A percentile compares a stretch with the other conserved stretches of the same genome.
These are phyloP conservation scores for Actinemys pallida DNA, from an alignment of 2,113 vertebrate species.

Conservation along the genomic window DNA sequence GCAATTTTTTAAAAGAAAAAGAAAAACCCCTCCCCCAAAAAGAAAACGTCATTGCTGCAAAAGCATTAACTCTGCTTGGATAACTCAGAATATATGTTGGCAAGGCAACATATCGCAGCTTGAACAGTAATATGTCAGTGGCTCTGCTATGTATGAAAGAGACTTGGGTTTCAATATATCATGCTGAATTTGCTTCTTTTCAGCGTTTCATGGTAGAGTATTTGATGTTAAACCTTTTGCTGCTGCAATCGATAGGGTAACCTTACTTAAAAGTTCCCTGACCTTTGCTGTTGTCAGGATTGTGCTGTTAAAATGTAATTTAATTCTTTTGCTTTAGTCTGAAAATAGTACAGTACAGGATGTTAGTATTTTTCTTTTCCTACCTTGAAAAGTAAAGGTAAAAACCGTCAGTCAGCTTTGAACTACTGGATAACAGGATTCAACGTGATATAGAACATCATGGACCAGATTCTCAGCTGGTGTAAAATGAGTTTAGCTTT, in stretches of 20 bases:
- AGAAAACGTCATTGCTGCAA: constrained; percentile 50
- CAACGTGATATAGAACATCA: rapidly evolving
- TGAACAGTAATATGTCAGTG: constrained; percentile 75
- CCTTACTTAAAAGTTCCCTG: constrained; percentile 54
- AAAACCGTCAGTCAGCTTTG: constrained; percentile 25
- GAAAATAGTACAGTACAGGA: constrained; percentile 61
- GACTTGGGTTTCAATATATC: constrained; percentile 64
- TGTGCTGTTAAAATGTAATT: constrained; percentile 57
- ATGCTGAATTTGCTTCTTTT: constrained; percentile 76
- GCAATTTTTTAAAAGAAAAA: constrained; percentile 58
- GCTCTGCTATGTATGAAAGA: constrained; percentile 69
- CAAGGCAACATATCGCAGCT: constrained; percentile 75
- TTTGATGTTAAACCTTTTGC: constrained; percentile 71
- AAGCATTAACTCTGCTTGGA: constrained; percentile 77
- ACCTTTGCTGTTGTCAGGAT: constrained; percentile 60
- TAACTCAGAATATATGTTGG: constrained; percentile 77
- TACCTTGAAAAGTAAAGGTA: constrained; percentile 30
- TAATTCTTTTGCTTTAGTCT: constrained; percentile 62
- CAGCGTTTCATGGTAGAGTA: constrained; percentile 57
- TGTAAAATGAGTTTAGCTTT: background rate
- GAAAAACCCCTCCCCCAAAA: background rate
- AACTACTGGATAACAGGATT: constrained; percentile 32
- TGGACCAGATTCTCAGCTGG: background rate
- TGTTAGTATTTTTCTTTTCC: rapidly evolving
- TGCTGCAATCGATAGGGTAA: constrained; percentile 59